These are phyloP conservation scores for Ganaspis sp. DNA, from an alignment of 1,140 invertebrate species.

Conservation along the genomic window DNA sequence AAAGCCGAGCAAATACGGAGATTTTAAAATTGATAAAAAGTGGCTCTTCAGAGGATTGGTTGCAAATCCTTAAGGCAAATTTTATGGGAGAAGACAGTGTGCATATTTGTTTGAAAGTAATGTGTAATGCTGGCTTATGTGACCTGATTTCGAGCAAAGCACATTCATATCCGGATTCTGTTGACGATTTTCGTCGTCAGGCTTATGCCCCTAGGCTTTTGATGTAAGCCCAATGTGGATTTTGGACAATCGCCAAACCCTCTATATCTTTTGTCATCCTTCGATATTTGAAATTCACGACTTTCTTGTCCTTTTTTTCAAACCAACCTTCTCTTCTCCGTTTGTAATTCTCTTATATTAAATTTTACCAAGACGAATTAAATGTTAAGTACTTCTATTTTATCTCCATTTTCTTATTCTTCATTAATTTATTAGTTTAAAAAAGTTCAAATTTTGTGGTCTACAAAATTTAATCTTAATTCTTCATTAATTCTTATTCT, in stretches of 20 bases:
- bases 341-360: neutral
- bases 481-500: too few relatives aligned
- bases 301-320: conserved; percentile 35
- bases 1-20: too few relatives aligned
- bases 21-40: neutral
- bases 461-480: too few relatives aligned
- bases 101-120: conserved; percentile 18
- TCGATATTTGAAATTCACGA: conserved; percentile 49
- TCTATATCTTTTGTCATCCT: conserved; percentile 50
- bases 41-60: neutral
- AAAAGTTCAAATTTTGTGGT: too few relatives aligned
- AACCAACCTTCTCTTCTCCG: conserved; percentile 21
- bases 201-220: neutral
- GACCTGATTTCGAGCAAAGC: conserved; percentile 52
- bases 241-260: conserved; percentile 59
- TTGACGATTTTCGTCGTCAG: conserved; percentile 39
- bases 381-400: too few relatives aligned
- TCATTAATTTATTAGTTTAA: too few relatives aligned
- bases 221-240: conserved; percentile 47
- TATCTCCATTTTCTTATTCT: too few relatives aligned
- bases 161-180: conserved; percentile 44
- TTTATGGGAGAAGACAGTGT: neutral
- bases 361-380: neutral
- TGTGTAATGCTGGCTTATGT: conserved; percentile 32
- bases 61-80: neutral